Conservation (phyloP, 2,113 vertebrate genomes). For the Corythoichthys haematopterus region DNA sequence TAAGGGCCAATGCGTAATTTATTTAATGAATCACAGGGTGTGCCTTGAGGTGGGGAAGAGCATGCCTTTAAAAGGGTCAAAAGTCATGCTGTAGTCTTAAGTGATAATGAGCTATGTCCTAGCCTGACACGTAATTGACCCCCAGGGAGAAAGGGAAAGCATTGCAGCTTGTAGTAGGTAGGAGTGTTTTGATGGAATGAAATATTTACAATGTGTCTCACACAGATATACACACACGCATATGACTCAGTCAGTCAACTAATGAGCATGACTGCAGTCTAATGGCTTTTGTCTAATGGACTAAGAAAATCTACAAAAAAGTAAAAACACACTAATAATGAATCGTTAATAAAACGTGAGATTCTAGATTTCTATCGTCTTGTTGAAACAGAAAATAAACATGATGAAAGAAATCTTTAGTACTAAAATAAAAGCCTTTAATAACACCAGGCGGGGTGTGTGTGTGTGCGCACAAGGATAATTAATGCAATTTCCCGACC, state of each 20-base stretch:
- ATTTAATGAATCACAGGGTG: conserved; percentile 22
- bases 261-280: neutral
- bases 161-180: conserved; percentile 10
- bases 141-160: conserved; percentile 19
- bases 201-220: conserved; percentile 6
- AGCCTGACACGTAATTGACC: conserved; percentile 35
- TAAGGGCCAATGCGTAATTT: conserved; percentile 59
- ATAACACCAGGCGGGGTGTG: neutral
- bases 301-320: neutral
- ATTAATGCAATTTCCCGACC: neutral
- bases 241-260: neutral
- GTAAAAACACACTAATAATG: too few species aligned
- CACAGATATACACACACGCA: neutral
- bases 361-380: neutral
- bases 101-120: conserved; percentile 37
- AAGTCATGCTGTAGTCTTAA: conserved; percentile 27
- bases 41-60: conserved; percentile 9
- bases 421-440: neutral
- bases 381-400: neutral
- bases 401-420: neutral
- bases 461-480: neutral
- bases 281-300: too few species aligned
- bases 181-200: conserved; percentile 8
- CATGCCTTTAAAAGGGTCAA: conserved; percentile 41
- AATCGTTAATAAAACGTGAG: neutral